Percentiles rank a stretch among this genome's conserved stretches.
Conservation (phyloP, 1,140 invertebrate genomes). For the Drosophila ficusphila region DNA sequence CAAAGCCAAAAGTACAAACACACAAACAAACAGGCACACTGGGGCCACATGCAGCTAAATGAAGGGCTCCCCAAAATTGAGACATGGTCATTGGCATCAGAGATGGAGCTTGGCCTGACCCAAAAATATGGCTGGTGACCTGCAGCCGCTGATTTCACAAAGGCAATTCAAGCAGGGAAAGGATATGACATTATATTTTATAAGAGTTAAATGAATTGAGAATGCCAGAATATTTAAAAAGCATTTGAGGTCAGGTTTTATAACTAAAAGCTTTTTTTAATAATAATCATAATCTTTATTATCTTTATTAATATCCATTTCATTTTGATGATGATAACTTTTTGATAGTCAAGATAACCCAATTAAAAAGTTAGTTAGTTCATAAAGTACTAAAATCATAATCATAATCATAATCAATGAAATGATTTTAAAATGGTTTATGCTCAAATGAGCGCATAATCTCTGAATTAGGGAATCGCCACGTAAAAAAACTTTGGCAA, state of each 20-base stretch:
- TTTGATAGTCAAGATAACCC: too few species aligned
- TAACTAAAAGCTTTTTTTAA: too few species aligned
- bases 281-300: too few species aligned
- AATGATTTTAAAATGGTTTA: not conserved
- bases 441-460: too few species aligned
- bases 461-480: not conserved
- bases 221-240: too few species aligned
- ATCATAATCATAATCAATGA: not conserved
- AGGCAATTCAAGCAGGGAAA: not conserved
- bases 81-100: slow-evolving; percentile 47
- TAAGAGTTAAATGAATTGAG: too few species aligned
- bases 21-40: slow-evolving; percentile 29
- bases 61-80: slow-evolving; percentile 31
- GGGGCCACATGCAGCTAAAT: slow-evolving; percentile 23
- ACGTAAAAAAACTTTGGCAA: not conserved
- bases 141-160: not conserved
- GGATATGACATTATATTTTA: not conserved
- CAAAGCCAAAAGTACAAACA: slow-evolving; percentile 77
- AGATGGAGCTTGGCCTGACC: not conserved
- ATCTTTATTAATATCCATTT: too few species aligned
- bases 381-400: not conserved
- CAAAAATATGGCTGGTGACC: not conserved
- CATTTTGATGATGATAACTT: too few species aligned
- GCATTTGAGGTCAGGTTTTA: too few species aligned
- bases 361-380: too few species aligned